Evolutionary conservation across 2,797 vertebrate species (phyloP), one percentile per base, ranked within the genome.

Genomic region (Siniperca undulata): DNA sequence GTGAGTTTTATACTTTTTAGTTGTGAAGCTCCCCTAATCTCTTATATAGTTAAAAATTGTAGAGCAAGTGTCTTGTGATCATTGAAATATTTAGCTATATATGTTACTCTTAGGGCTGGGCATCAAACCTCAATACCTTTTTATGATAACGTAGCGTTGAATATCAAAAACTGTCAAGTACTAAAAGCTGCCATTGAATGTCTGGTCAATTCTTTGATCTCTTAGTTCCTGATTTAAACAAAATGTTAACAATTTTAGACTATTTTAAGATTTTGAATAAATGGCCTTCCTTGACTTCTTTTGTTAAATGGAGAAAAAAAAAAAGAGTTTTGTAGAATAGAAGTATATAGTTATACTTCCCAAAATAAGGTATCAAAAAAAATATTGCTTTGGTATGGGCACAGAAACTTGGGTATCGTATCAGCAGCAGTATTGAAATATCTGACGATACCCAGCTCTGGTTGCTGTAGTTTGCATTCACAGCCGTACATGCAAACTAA

Each of bases 401-500:
- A 9, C 24, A 58, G 56, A 58, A 38, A 62, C 36, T 2, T 10
- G 1, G 12, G 46, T 58, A 8, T 27, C 12, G 27, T 50, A 8
- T 36, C 14, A 2, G 59, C 17, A 72, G 60, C 52, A 5, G 16
- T 19, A 3, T 27, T 80, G 34, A 78, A 83, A 81, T 70, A 16
- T 73, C 19, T 60, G 72, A 70, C 2, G 50, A 62, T 30, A 38
- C 22, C 16, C 22, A 44, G 46, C 84, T 71, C 16, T 22, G 61
- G 56, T 78, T 58, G 52, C 62, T 77, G 71, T 81, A 70, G 76
- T 91, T 92, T 88, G 87, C 79, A 88, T 91, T 86, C 74, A 81
- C 62, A 81, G 77, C 19, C 3, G 6, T 48, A 53, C 66, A 86
- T 89, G 83, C 84, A 86, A 88, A 91, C 70, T 64, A 80, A 68